Base-by-base conservation (phyloP, 1,140 invertebrate genomes). In the Drosophila nikananu region DNA sequence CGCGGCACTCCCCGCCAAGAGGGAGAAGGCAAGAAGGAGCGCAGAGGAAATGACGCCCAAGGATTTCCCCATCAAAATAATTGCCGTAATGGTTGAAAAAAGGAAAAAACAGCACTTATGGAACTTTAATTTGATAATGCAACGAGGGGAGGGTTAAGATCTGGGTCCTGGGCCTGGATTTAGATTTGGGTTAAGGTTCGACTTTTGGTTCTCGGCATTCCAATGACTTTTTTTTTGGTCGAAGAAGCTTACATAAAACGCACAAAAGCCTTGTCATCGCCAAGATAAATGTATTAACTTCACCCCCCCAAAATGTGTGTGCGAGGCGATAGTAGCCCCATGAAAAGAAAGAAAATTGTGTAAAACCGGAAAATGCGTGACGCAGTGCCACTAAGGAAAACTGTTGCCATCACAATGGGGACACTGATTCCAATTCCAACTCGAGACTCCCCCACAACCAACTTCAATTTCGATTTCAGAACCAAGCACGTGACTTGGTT, bases 271-370 rank as follows among this genome's bases (percentile, higher is more conserved):
- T 77, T 86, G 79, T 90, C 81, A 90, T 90, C 79, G 81, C 79
- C 72, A 82, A 82, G 81, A 90, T 90, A 90, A 90, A 90, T 90
- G 81, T 82, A 90, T 89, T 83, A 68, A 75, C 70, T 80, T 57
- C 46, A 39, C 42, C 2, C 52, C 10, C 32, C 0, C 5, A 23
- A 1, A n/a, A n/a, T n/a, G n/a, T 21, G n/a, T 51, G 27, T 32
- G n/a, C 13, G 32, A 9, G 30, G 23, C 48, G 37, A 54, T 30
- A 57, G 59, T 61, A 49, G 66, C 77, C 66, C 48, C 73, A 79
- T 89, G 80, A 84, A 87, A 84, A 37, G 65, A 87, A 83, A 41
- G 62, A 89, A 87, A 81, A 81, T 75, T 83, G 77, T 77, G 77
- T 70, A 82, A 87, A 87, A 82, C 61, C 60, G 37, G 44, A 60